Evolutionary conservation across 2,888 invertebrate species (phyloP), one percentile per base, ranked within the genome.

Genomic region (Cetonia aurata): DNA sequence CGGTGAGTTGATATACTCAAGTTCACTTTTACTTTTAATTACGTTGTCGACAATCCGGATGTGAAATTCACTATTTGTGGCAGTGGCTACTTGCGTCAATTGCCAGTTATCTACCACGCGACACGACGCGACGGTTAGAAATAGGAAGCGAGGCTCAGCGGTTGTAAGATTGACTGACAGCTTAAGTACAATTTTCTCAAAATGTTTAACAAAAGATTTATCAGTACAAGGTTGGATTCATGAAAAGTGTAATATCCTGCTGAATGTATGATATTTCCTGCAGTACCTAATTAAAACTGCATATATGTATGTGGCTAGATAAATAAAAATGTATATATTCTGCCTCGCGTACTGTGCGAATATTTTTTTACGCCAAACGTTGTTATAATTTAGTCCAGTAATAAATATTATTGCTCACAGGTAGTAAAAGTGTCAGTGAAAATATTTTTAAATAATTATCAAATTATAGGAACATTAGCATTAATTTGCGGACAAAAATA

Each of bases 1-100:
- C 69, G 31, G 62, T 55, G 4, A 55, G 53, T 52, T 60, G 53
- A 68, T 46, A 68, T 41, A 68, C 50, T 57, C 69, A 69, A 69
- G 69, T 69, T 69, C 62, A 62, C 69, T 69, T 69, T 69, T 69
- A 69, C 69, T 65, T 69, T 69, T 65, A 55, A 65, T 62, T 55
- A 55, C 62, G 55, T 13, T 44, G 37, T 12, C 25, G 12, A 25
- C 19, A 62, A 69, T 62, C 55, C 69, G 69, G 69, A 69, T 55
- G 65, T 55, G 62, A 62, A 69, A 56, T 53, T 52, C 15, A 44
- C 37, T 37, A 41, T 46, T n/a, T 33, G 25, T 56, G 12, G 41
- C 9, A 17, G 52, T 52, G 50, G 62, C 13, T 41, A 33, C 41
- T 52, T 37, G 41, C 50, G 62, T 50, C 62, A 50, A 65, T 50